Evolutionary conservation across 2,888 invertebrate genomes (phyloP).

Genomic region (Aplocera efformata): DNA sequence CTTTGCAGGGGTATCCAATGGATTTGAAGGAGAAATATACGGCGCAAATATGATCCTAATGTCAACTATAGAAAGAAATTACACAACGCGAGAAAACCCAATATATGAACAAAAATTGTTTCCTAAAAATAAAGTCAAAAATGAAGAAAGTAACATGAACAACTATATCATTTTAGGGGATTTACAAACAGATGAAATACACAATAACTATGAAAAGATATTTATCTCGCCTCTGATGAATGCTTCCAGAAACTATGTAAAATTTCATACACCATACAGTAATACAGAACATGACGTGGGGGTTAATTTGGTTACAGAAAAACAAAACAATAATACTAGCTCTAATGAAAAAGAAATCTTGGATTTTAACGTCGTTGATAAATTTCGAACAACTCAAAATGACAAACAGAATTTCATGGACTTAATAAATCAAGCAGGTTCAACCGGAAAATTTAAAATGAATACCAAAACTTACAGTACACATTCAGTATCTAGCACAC

Average conservation of each 20-base stretch:
- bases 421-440: constrained; percentile 35
- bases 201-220: constrained; percentile 45
- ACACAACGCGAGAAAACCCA: constrained; percentile 47
- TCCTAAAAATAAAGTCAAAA: constrained; percentile 49
- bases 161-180: constrained; percentile 57
- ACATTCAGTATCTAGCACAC: constrained; percentile 28
- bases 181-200: constrained; percentile 48
- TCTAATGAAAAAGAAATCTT: constrained; percentile 42
- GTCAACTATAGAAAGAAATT: constrained; percentile 76
- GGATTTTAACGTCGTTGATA: constrained; percentile 30
- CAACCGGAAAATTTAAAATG: constrained; percentile 35
- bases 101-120: constrained; percentile 50
- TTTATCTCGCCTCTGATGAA: constrained; percentile 24
- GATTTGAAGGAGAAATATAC: constrained; percentile 84
- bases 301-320: constrained; percentile 25
- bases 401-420: constrained; percentile 47
- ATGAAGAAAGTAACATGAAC: constrained; percentile 31
- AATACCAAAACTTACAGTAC: constrained; percentile 23
- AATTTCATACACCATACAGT: constrained; percentile 41
- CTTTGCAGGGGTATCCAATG: constrained; percentile 79
- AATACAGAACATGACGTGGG: constrained; percentile 46
- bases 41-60: constrained; percentile 83
- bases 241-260: constrained; percentile 38
- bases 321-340: constrained; percentile 17
- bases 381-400: constrained; percentile 24